Percentiles rank a stretch among this genome's conserved stretches.
These are phyloP conservation scores for Parascotia fuliginaria DNA, from an alignment of 2,888 invertebrate species.

Conservation along the genomic window DNA sequence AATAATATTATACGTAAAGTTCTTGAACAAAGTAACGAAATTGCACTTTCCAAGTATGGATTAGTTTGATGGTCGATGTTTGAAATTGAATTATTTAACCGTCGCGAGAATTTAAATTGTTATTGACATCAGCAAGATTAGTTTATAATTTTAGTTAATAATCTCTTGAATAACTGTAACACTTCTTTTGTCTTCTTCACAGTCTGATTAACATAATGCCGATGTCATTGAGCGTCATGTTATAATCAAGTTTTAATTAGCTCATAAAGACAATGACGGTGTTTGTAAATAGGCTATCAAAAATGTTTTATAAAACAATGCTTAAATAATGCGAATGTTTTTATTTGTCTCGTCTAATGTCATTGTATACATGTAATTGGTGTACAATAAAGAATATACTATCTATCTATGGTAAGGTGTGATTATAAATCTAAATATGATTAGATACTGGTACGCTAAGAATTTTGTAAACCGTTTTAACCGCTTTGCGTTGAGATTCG, in stretches of 20 bases:
- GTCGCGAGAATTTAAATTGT: neutral
- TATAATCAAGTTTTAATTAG: neutral
- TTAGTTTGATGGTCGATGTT: constrained; percentile 6
- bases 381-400: too few relatives aligned
- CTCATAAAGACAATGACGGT: constrained; percentile 23
- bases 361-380: too few relatives aligned
- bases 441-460: too few relatives aligned
- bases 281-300: constrained; percentile 23
- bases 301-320: neutral
- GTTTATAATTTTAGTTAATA: neutral
- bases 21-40: constrained; percentile 3
- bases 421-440: too few relatives aligned
- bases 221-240: neutral
- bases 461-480: too few relatives aligned
- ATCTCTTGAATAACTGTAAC: neutral
- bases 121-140: neutral
- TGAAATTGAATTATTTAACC: constrained; percentile 8
- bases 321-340: too few relatives aligned
- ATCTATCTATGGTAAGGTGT: too few relatives aligned
- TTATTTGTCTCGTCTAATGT: too few relatives aligned
- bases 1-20: neutral
- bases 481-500: too few relatives aligned
- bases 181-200: constrained; percentile 5
- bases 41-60: constrained; percentile 13
- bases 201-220: constrained; percentile 7